Percentiles rank a stretch among this genome's conserved stretches.
These are phyloP conservation scores for Solenopsis fugax DNA, from an alignment of 1,140 invertebrate species.

Conservation along the genomic window DNA sequence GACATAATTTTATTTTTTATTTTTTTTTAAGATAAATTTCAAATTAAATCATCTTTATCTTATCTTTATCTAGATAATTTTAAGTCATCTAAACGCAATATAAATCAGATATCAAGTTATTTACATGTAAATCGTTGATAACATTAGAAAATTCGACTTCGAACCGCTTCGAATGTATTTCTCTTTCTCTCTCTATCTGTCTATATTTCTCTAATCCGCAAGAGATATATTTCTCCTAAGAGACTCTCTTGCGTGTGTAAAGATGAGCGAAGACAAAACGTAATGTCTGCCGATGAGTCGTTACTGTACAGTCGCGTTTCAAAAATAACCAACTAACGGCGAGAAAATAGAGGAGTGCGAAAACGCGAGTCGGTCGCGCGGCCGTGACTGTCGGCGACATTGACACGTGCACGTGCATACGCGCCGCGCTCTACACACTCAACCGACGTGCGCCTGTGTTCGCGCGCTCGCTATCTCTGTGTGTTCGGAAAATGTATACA, in stretches of 20 bases:
- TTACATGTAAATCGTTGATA: no score
- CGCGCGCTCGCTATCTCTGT: neutral
- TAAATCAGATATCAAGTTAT: no score
- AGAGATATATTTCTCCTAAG: neutral
- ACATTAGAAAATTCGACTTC: neutral
- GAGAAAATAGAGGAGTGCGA: constrained; percentile 57
- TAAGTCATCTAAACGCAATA: no score
- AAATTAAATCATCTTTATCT: no score
- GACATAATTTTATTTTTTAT: no score
- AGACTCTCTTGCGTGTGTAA: neutral
- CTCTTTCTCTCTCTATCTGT: neutral
- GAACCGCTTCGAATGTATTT: neutral
- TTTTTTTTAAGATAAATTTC: no score
- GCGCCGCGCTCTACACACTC: neutral
- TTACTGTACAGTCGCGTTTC: constrained; percentile 27
- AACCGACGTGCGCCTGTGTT: neutral
- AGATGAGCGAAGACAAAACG: constrained; percentile 11
- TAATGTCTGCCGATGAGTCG: neutral
- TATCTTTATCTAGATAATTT: no score
- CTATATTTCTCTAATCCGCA: neutral
- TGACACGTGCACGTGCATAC: constrained; percentile 64
- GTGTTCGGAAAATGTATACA: constrained; percentile 44
- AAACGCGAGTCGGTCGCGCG: constrained; percentile 23
- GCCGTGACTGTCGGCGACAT: constrained; percentile 39
- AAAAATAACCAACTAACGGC: constrained; percentile 52